Percentiles rank a stretch among this genome's conserved stretches.
These are phyloP conservation scores for Rhopalosiphum maidis DNA, from an alignment of 1,140 invertebrate genomes.

Conservation along the genomic window DNA sequence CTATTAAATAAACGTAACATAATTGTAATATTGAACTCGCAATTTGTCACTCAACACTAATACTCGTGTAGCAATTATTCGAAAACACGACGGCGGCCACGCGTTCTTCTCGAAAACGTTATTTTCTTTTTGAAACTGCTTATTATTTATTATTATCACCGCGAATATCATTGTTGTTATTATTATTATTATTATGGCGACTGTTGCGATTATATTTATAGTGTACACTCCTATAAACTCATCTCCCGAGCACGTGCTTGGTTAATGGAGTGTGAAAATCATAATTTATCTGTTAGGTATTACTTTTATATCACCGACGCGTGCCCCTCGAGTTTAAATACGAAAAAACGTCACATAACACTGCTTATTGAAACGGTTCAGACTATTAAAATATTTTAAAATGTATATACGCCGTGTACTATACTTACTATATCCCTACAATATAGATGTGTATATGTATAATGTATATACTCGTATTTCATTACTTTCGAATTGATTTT, in stretches of 20 bases:
- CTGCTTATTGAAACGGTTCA: not conserved
- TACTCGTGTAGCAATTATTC: not conserved
- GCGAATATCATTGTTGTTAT: not conserved
- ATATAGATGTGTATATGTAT: too few relatives aligned
- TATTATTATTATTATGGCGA: not conserved
- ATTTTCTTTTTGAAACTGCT: not conserved
- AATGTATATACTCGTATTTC: too few relatives aligned
- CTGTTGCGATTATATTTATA: not conserved
- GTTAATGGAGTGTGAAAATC: not conserved
- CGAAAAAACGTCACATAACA: not conserved
- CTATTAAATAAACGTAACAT: not conserved
- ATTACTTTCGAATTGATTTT: too few relatives aligned
- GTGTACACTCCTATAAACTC: not conserved
- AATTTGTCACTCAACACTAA: not conserved
- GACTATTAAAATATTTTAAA: not conserved
- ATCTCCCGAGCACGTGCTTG: not conserved
- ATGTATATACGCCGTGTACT: not conserved
- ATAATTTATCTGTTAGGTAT: constrained; percentile 3
- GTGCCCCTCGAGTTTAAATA: not conserved
- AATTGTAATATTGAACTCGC: not conserved
- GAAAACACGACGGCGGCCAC: not conserved
- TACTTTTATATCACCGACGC: not conserved
- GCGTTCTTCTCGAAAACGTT: not conserved
- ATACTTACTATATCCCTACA: too few relatives aligned
- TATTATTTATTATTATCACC: not conserved